These are phyloP conservation scores for Ecliptopera silaceata DNA, from an alignment of 2,888 invertebrate genomes.

Conservation along the genomic window DNA sequence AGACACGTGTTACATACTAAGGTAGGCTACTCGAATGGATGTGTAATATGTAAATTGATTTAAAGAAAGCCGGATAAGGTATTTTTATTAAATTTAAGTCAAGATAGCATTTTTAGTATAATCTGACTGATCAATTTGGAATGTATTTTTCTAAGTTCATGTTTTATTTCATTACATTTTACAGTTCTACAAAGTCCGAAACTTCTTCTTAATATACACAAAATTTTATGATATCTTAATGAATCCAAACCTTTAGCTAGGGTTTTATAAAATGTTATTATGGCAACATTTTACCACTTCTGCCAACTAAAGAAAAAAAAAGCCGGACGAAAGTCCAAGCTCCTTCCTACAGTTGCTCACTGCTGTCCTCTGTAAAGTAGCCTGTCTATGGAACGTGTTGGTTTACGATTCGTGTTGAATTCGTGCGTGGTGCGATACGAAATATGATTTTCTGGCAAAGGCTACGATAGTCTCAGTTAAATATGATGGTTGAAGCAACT, in stretches of 20 bases:
- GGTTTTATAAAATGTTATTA: too few species aligned
- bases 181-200: too few species aligned
- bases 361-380: conserved; percentile 23
- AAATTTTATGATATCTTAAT: too few species aligned
- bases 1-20: conserved; percentile 59
- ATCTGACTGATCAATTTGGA: too few species aligned
- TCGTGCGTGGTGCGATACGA: conserved; percentile 34
- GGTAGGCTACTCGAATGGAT: neutral
- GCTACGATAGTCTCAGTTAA: conserved; percentile 7
- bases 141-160: too few species aligned
- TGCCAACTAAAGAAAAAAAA: neutral
- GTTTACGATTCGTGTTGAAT: conserved; percentile 48
- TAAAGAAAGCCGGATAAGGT: conserved; percentile 1
- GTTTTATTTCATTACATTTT: too few species aligned
- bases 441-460: conserved; percentile 34
- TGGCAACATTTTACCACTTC: too few species aligned
- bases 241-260: too few species aligned
- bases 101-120: too few species aligned
- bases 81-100: too few species aligned
- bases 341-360: neutral
- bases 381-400: conserved; percentile 35
- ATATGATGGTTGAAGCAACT: neutral
- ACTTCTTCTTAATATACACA: too few species aligned
- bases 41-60: neutral
- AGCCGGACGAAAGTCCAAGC: neutral